These are phyloP conservation scores for Epirrhoe alternata DNA, from an alignment of 2,888 invertebrate genomes.

Conservation along the genomic window DNA sequence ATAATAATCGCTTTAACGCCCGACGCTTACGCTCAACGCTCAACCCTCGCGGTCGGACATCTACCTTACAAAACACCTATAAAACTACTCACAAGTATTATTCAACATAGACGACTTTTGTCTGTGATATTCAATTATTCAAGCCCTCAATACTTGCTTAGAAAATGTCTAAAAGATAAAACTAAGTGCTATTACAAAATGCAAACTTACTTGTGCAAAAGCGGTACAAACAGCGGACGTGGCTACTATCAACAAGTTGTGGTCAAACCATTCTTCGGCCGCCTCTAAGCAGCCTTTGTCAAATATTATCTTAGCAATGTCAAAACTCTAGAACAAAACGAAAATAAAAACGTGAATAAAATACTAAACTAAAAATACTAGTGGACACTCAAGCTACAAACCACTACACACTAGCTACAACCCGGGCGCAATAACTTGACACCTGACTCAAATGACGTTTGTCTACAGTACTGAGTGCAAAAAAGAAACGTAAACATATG, in stretches of 20 bases:
- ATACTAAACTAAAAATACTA: slow-evolving; percentile 24
- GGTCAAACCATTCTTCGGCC: slow-evolving; percentile 97
- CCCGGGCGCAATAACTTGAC: too few relatives aligned
- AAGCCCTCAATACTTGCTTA: too few relatives aligned
- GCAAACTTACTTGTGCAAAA: slow-evolving; percentile 94
- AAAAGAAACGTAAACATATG: too few relatives aligned
- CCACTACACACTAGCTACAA: not conserved
- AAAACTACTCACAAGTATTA: too few relatives aligned
- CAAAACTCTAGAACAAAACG: slow-evolving; percentile 88
- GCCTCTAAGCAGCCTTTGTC: slow-evolving; percentile 97
- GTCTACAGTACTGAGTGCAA: too few relatives aligned
- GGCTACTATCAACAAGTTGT: slow-evolving; percentile 96
- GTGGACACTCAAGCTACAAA: not conserved
- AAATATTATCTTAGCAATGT: slow-evolving; percentile 93
- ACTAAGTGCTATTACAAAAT: slow-evolving; percentile 60
- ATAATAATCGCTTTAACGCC: too few relatives aligned
- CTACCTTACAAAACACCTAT: too few relatives aligned
- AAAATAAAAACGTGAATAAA: slow-evolving; percentile 59
- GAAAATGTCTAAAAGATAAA: not conserved
- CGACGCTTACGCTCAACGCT: too few relatives aligned
- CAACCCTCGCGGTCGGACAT: too few relatives aligned
- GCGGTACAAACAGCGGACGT: slow-evolving; percentile 94
- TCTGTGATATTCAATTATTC: not conserved
- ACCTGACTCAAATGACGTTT: too few relatives aligned
- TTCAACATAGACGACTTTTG: too few relatives aligned